Base-by-base conservation (phyloP, 2,113 vertebrate genomes). In the Nestor notabilis region DNA sequence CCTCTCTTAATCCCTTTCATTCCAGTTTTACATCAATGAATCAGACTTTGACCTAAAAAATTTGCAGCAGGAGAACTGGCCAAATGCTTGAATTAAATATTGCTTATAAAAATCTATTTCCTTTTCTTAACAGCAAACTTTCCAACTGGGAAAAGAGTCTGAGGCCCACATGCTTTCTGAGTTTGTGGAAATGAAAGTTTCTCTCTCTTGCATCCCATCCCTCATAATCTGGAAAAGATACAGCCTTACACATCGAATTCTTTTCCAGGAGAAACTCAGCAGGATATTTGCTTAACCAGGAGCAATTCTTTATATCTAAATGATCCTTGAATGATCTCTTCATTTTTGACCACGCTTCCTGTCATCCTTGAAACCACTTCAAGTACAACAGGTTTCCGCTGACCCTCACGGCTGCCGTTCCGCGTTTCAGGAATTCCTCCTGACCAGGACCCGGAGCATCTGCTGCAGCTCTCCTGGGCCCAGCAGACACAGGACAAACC, bases 71-170 rank as follows among this genome's bases (percentile, higher is more conserved):
- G 46, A 94, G 77, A 91, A 90, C 78, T 87, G 89, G 92, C 69
- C 89, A 95, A 93, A 87, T 11, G 15, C 52, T 84, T 87, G 77
- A 82, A 93, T 94, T 89, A 94, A 94, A 89, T 89, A 87, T 75
- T 81, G 69, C 90, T 87, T 86, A 85, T 86, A 95, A 94, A 95
- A 95, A 74, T 52, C 84, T 91, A 56, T 87, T 96, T 92, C 76
- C 56, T 83, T 86, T 90, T 77, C 49, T 64, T 83, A 86, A 68
- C 43, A 91, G 88, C 43, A 86, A 55, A 86, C 68, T 90, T 95
- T 95, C 92, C 96, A 94, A 80, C 58, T 86, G 90, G 83, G 83
- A 93, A 90, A 95, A 93, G 35, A 37, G 60, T 87, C 90, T 85
- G 85, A 93, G 91, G 75, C 75, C 58, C 89, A 82, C 13, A 23